phyloP scores from a whole-genome alignment of 1,140 invertebrate genomes.

The Panagrolaimus sp. region DNA sequence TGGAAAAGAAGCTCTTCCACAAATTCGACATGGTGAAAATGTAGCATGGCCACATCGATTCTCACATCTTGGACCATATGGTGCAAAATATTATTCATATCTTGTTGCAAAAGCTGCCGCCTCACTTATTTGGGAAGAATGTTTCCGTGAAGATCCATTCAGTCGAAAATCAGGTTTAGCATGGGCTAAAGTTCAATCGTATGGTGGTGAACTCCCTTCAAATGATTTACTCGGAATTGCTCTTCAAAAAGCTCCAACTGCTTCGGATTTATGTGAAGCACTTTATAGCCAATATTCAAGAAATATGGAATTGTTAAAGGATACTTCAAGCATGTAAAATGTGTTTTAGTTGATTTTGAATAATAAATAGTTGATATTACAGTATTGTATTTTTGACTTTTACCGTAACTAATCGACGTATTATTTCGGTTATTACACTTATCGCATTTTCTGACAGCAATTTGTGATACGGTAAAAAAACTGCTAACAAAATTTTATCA shows the following conservation, averaged over 20 bases:
- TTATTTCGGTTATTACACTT: too few species aligned
- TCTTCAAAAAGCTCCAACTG: conserved; percentile 34
- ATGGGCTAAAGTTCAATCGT: conserved; percentile 55
- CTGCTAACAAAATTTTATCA: too few species aligned
- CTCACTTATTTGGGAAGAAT: conserved; percentile 82
- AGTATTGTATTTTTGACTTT: too few species aligned
- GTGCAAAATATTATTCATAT: conserved; percentile 96
- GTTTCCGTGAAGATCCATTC: conserved; percentile 78
- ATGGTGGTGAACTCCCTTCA: conserved; percentile 54
- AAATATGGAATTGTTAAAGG: conserved; percentile 4
- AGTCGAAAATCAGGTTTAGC: conserved; percentile 59
- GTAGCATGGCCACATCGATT: conserved; percentile 89
- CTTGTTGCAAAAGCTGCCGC: conserved; percentile 86
- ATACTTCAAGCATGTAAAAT: not conserved
- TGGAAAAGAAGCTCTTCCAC: conserved; percentile 66
- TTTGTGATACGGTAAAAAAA: too few species aligned
- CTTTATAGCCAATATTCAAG: conserved; percentile 15
- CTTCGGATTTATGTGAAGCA: conserved; percentile 25
- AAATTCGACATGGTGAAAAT: conserved; percentile 40
- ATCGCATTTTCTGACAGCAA: too few species aligned
- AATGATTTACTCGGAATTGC: conserved; percentile 37
- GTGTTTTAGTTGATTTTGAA: not conserved
- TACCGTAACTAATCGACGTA: too few species aligned
- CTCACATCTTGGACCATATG: conserved; percentile 91
- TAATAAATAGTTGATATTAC: not conserved